These are phyloP conservation scores for Orgyia antiqua DNA, from an alignment of 2,888 invertebrate genomes.

Conservation along the genomic window DNA sequence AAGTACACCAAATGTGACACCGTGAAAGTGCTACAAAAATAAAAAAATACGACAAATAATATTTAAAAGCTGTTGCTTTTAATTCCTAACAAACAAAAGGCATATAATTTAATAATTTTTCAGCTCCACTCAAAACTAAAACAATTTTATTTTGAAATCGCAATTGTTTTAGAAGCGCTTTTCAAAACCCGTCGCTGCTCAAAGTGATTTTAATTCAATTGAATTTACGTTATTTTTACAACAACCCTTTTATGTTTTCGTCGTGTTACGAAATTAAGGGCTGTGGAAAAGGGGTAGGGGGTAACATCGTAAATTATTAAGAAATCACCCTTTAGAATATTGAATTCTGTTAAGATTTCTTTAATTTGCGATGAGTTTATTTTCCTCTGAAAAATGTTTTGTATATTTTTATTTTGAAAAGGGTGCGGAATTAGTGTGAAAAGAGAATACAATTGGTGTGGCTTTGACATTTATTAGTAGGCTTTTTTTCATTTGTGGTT, in stretches of 20 bases:
- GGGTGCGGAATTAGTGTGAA: not conserved
- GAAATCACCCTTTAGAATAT: slow-evolving; percentile 25
- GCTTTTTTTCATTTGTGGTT: too few relatives aligned
- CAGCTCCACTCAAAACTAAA: not conserved
- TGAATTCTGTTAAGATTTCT: slow-evolving; percentile 18
- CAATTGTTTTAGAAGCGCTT: slow-evolving; percentile 6
- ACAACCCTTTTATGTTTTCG: slow-evolving; percentile 37
- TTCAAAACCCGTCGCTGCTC: slow-evolving; percentile 9
- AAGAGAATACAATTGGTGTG: not conserved
- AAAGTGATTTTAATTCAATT: slow-evolving; percentile 25
- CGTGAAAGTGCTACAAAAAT: too few relatives aligned
- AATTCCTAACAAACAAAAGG: too few relatives aligned
- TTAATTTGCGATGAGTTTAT: slow-evolving; percentile 15
- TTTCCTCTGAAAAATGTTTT: slow-evolving; percentile 14
- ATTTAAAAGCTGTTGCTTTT: too few relatives aligned
- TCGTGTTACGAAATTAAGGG: slow-evolving; percentile 33
- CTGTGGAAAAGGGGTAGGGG: slow-evolving; percentile 17
- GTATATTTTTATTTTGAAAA: slow-evolving; percentile 8
- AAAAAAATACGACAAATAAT: too few relatives aligned
- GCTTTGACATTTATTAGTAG: not conserved
- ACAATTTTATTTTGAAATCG: slow-evolving; percentile 4
- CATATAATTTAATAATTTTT: not conserved
- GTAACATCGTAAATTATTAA: slow-evolving; percentile 28
- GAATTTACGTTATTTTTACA: slow-evolving; percentile 23
- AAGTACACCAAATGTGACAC: too few relatives aligned